Percentiles rank a stretch among this genome's conserved stretches.
phyloP scores from a whole-genome alignment of 2,888 invertebrate genomes.

The Chloroclystis v-ata region DNA sequence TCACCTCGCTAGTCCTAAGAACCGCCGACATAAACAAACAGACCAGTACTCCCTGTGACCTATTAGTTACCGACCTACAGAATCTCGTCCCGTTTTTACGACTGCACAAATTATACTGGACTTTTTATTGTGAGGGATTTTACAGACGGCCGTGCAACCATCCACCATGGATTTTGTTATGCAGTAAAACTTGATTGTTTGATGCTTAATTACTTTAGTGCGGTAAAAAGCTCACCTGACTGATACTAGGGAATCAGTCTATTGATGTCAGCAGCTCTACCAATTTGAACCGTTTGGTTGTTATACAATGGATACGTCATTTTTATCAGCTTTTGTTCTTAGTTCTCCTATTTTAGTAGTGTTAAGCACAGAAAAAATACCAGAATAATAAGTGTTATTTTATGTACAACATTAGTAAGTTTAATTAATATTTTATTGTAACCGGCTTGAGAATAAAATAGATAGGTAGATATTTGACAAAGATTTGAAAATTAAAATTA shows the following conservation, averaged over 20 bases:
- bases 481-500: too few species aligned
- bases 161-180: slow-evolving; percentile 49
- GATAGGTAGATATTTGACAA: too few species aligned
- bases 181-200: slow-evolving; percentile 67
- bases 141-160: slow-evolving; percentile 31
- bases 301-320: too few species aligned
- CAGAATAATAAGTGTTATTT: too few species aligned
- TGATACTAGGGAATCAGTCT: slow-evolving; percentile 18
- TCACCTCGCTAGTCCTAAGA: not conserved
- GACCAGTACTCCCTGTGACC: slow-evolving; percentile 15
- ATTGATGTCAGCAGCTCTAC: too few species aligned
- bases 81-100: slow-evolving; percentile 27
- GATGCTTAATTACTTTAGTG: slow-evolving; percentile 54
- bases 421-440: too few species aligned
- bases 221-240: slow-evolving; percentile 18
- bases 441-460: too few species aligned
- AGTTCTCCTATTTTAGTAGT: too few species aligned
- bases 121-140: slow-evolving; percentile 30
- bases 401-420: too few species aligned
- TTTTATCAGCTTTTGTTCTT: too few species aligned
- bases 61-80: slow-evolving; percentile 22
- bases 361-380: too few species aligned
- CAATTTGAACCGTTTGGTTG: too few species aligned
- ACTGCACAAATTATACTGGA: slow-evolving; percentile 31
- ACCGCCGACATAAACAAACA: slow-evolving; percentile 15